These are phyloP conservation scores for Coregonus suidteri DNA, from an alignment of 2,797 vertebrate species.

Conservation along the genomic window DNA sequence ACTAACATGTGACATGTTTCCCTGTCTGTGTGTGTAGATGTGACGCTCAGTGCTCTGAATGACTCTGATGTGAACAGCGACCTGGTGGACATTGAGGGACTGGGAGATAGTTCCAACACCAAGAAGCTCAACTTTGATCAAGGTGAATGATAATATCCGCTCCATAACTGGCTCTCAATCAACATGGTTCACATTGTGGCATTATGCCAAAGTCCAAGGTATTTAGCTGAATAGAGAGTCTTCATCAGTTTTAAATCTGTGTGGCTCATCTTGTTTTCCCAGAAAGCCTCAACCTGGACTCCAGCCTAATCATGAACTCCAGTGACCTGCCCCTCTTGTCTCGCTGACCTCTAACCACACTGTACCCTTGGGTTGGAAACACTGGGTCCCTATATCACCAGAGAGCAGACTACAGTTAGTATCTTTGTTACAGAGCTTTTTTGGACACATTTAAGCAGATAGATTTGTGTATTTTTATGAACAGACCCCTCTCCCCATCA, in stretches of 20 bases:
- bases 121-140: slow-evolving; percentile 93
- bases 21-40: slow-evolving; percentile 67
- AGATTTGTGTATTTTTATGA: not conserved
- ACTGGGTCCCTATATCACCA: not conserved
- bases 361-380: not conserved
- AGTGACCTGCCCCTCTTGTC: slow-evolving; percentile 85
- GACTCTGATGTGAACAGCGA: slow-evolving; percentile 90
- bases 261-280: slow-evolving; percentile 37
- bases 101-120: slow-evolving; percentile 80
- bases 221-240: not conserved
- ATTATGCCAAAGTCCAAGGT: not conserved
- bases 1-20: not conserved
- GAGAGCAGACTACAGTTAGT: not conserved
- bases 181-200: not conserved
- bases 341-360: slow-evolving; percentile 66
- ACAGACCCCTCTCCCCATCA: not conserved
- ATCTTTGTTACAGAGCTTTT: not conserved
- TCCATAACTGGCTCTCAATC: not conserved
- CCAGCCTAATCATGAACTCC: slow-evolving; percentile 88
- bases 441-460: not conserved
- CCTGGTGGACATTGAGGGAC: slow-evolving; percentile 88
- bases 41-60: slow-evolving; percentile 90
- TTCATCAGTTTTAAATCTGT: slow-evolving; percentile 8
- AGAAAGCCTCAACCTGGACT: slow-evolving; percentile 90
- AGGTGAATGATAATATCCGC: slow-evolving; percentile 66